Base-by-base conservation (phyloP, 53 echinoderm and acorn worm genomes). In the Crossaster papposus region DNA sequence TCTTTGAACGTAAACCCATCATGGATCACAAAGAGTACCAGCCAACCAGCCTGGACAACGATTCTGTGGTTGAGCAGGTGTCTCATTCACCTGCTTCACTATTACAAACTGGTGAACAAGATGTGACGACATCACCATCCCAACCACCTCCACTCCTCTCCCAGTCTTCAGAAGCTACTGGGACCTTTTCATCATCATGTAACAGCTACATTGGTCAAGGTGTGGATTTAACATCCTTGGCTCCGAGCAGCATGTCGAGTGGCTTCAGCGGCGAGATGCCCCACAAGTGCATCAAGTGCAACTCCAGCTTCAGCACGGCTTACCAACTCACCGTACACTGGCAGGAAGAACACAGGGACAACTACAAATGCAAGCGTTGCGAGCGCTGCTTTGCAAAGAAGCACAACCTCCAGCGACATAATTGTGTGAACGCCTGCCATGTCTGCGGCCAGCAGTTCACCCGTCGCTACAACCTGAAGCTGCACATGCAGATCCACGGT, bases 401-500 rank as follows among this genome's bases (percentile, higher is more conserved):
- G 58, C 77, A 86, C 28, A 86, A 86, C 29, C 36, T 86, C 18
- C 77, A 54, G 62, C 76, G 86, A 55, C 86, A 86, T 76, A 86
- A 86, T 34, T 86, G 86, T 13, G 77, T 86, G 58, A 86, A 93
- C 35, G 79, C 93, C 51, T 95, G 95, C 79, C 86, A 81, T 65
- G 75, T 93, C 24, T 95, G 95, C 82, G 80, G 91, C 64, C 91
- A 94, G 72, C 89, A 91, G 31, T 95, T 95, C 81, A 94, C 95
- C 18, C 78, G 93, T 33, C 85, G 91, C 54, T 94, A 95, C 78
- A 94, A 95, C 77, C 89, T 95, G 51, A 93, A 89, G 34, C 91
- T 90, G n/a, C 95, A 95, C 79, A 75, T 95, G 70, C 91, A 91
- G 83, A 90, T 94, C 32, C 94, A 94, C 81, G 85, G 91, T 9